Base-by-base conservation (phyloP, 1,140 invertebrate genomes). In the Apocrypta bakeri region DNA sequence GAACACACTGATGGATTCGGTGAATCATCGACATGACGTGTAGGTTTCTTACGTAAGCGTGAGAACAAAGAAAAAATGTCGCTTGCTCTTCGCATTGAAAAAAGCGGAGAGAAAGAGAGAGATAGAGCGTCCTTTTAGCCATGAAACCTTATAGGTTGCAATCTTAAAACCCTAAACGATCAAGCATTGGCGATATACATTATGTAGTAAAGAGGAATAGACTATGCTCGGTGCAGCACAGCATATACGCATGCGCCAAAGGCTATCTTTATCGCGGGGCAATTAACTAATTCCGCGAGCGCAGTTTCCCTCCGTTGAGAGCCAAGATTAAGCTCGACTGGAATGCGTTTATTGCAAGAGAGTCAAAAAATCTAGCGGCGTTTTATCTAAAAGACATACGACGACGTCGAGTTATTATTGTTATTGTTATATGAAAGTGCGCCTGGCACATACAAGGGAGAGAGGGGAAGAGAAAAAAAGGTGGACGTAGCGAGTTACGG, bases 401-500 rank as follows among this genome's bases (percentile, higher is more conserved):
- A 42, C 40, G 40, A 69, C 21, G 66, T 76, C 11, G 71, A 77
- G 61, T 77, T 69, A 82, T 81, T 56, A 76, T 74, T 81, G 48
- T 56, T 56, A 56, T 56, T n/a, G 48, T 56, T 56, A 17, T 17
- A 79, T 74, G 76, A 79, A 72, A 75, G 76, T 74, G 63, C 29
- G 31, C 33, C 68, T 42, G 24, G 40, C 31, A n/a, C 11, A n/a
- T 29, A 42, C 24, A 17, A 37, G 64, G 76, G 40, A 75, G 71
- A 66, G 74, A 77, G 79, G 56, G 40, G 79, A 37, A 72, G 75
- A 74, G 40, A 42, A 75, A 79, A 83, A 79, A 80, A 76, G 82
- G 64, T 80, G 77, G 82, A 83, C 61, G 76, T 61, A 79, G 82
- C 48, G 48, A 83, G 77, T 83, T 80, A 80, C 82, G 82, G 82